Base-by-base conservation (phyloP, 1,140 invertebrate genomes). In the Rhyzopertha dominica region DNA sequence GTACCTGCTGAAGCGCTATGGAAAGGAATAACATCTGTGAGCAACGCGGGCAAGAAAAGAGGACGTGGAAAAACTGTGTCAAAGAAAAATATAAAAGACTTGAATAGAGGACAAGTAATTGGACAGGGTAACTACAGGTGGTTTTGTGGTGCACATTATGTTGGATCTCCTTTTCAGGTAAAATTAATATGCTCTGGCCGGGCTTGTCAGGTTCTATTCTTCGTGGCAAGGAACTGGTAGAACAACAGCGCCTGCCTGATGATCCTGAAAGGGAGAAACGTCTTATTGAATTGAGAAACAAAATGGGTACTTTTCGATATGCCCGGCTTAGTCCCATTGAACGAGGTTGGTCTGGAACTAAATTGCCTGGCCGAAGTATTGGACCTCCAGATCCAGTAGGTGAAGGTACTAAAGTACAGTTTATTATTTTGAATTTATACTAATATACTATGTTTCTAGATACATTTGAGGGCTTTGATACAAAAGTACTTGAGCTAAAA, bases 21-120 rank as follows among this genome's bases (percentile, higher is more conserved):
- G 95, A 93, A 94, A 66, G 88, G 91, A 26, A 85, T 95, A 1
- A 90, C 85, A 3, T 86, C 84, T 58, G 93, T 99, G 1, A 97
- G 94, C 79, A 96, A 95, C 80, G 87, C 93, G 53, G 95, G 96
- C 47, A 84, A 76, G 57, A 94, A 93, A 65, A 81, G 94, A 73
- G 96, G 96, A 44, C 80, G 96, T 74, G 92, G 81, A n/a, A 92
- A 80, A 71, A 84, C 84, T 38, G 69, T 77, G 18, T 81, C 84
- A 8, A 80, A 76, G 47, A 85, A 79, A 59, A 69, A 77, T 12
- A 75, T 78, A 9, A 87, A 86, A 63, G 82, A 98, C 75, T 76
- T 99, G 19, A 96, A 98, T 65, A 79, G 70, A 55, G 95, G 94
- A 0, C 93, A 98, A 73, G 59, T 81, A 1, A 85, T 98, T 62